Evolutionary conservation across 2,113 vertebrate genomes (phyloP), one percentile per base, ranked within the genome.

Genomic region (Ranitomeya imitator): DNA sequence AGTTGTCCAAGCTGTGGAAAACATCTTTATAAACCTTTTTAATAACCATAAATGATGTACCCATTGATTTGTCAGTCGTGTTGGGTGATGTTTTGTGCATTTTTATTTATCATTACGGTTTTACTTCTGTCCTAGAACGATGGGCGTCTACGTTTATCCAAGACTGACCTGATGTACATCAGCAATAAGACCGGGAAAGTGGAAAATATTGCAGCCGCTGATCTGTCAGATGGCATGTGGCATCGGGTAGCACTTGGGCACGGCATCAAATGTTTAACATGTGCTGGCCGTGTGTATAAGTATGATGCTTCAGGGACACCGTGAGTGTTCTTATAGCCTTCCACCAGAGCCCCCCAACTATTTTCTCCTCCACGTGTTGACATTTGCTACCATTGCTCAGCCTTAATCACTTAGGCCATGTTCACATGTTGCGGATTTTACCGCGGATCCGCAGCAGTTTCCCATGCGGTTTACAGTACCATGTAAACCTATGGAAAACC

Each of bases 111-210:
- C 15, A 11, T 37, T 54, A 5, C 26, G 1, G 26, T 1, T 26
- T 6, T 12, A 0, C 71, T 83, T 18, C 90, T 67, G 59, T 0
- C 0, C 31, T 93, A 99, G 98, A 99, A 97, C 0, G 98, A 99
- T 0, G 98, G 98, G 0, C 95, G 98, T 7, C 93, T 99, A 89
- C 96, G 97, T 73, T 95, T 99, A 91, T 97, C 96, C 90, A 97
- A 97, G 51, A 97, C 98, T 85, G 96, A 96, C 0, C 95, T 99
- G 57, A 97, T 99, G 90, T 99, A 99, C 86, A 99, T 99, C 93
- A 99, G 96, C 91, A 98, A 95, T 90, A 99, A 99, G 94, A 99
- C 98, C 0, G 98, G 98, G 57, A 99, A 98, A 90, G 97, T 99
- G 94, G 98, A 99, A 95, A 99, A 94, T 91, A 97, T 99, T 89